These are phyloP conservation scores for Acrobeloides nanus DNA, from an alignment of 2,888 invertebrate genomes.

Conservation along the genomic window DNA sequence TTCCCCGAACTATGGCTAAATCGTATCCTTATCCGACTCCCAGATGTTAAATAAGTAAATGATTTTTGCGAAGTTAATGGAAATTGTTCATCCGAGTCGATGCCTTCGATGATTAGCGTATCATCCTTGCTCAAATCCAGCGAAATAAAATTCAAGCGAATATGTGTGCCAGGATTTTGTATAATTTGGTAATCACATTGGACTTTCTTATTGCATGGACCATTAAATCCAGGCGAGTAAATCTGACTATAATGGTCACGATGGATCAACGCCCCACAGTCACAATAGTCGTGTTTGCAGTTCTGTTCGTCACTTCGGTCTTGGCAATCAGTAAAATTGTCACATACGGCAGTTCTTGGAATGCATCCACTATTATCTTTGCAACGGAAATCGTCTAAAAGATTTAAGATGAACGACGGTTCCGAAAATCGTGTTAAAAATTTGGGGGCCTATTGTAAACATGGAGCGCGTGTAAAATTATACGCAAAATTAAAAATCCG, in stretches of 20 bases:
- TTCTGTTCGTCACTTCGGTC: constrained; percentile 34
- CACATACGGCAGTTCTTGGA: constrained; percentile 25
- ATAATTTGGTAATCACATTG: constrained; percentile 1
- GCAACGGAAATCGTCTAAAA: constrained; percentile 27
- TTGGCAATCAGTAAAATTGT: constrained; percentile 33
- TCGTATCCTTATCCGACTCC: constrained; percentile 9
- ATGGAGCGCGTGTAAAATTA: no score
- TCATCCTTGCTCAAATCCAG: constrained; percentile 10
- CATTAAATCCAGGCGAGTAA: no score
- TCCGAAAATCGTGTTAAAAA: no score
- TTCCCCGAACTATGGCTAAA: constrained; percentile 3
- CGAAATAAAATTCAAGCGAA: constrained; percentile 13
- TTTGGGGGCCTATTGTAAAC: no score
- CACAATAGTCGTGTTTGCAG: constrained; percentile 6
- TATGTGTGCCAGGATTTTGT: neutral
- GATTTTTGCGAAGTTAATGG: constrained; percentile 1
- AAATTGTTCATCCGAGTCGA: constrained; percentile 15
- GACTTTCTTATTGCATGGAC: neutral
- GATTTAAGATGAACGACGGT: neutral
- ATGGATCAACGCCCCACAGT: no score
- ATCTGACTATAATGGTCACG: no score
- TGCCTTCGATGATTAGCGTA: constrained; percentile 12
- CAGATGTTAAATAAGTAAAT: constrained; percentile 5
- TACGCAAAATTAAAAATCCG: no score
- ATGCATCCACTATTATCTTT: constrained; percentile 36